Evolutionary conservation across 1,140 invertebrate genomes (phyloP), one percentile per base, ranked within the genome.

Genomic region (Dysdera silvatica): DNA sequence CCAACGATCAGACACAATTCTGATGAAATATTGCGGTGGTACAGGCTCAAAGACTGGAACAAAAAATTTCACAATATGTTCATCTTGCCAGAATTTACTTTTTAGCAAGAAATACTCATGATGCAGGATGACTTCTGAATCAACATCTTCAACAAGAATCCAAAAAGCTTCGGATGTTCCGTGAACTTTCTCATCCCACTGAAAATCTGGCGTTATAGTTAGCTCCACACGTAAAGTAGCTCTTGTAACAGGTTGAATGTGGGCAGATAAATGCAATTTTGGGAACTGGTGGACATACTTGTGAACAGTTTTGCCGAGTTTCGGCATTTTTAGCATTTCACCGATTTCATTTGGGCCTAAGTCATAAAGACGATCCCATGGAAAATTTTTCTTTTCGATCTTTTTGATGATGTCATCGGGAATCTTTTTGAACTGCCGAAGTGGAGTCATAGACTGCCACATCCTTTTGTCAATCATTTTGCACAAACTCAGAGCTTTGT

Each of bases 401-500:
- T 98, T 98, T 71, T 95, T 92, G 2, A 99, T 85, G 10, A 98
- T 91, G 79, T 99, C 95, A 70, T 96, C 91, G 0, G 95, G 95
- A 82, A 99, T 95, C 74, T 98, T 98, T 37, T 88, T 84, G 74
- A 99, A 99, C 75, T 99, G 97, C 23, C 97, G 80, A 0, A 99
- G 77, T 4, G 97, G 97, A 37, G 93, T 98, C 93, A 99, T 97
- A 0, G 93, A 97, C 75, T 98, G 95, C 97, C 97, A 99, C 94
- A 98, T 98, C 24, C 96, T 82, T 18, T 91, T 83, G 74, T 99
- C 95, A 52, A 99, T 92, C 96, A 99, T 99, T 79, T 99, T 99
- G 75, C 94, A 98, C 1, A 99, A 80, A 2, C 91, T 85, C 0
- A 99, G 76, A 12, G 93, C 87, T 77, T 99, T 98, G 74, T 98